A percentile compares a stretch with the other conserved stretches of the same genome.
phyloP scores from a whole-genome alignment of 2,113 vertebrate species.

The Thomomys bottae region DNA sequence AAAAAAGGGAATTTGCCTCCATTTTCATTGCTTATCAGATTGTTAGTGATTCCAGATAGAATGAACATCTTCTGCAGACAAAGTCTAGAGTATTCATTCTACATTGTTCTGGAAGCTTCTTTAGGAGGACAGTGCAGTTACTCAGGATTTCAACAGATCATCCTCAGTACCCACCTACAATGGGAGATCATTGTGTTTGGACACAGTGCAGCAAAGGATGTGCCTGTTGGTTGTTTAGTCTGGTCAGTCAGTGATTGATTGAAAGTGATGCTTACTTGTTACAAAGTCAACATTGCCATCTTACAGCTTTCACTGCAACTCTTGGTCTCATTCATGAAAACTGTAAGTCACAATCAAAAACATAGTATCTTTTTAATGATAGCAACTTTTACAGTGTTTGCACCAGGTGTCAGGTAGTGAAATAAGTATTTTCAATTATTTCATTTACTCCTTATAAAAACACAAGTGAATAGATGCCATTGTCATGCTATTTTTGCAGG shows the following conservation, averaged over 20 bases:
- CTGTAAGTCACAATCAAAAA: neutral
- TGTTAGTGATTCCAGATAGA: neutral
- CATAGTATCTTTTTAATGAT: too few species aligned
- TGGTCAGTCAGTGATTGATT: neutral
- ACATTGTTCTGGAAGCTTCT: neutral
- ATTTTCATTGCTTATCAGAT: neutral
- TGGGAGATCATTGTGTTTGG: neutral
- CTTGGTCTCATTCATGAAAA: neutral
- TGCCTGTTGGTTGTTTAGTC: neutral
- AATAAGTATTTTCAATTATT: neutral
- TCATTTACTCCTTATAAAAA: constrained; percentile 10
- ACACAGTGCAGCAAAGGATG: neutral
- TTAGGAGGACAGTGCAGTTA: neutral
- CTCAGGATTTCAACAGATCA: neutral
- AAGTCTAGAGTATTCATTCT: neutral
- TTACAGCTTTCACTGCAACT: neutral
- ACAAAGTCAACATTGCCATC: neutral
- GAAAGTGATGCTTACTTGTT: neutral
- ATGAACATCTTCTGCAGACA: neutral
- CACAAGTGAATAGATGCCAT: neutral
- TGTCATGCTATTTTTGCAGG: neutral
- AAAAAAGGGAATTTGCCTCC: neutral
- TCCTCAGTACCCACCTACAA: neutral
- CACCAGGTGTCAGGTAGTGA: neutral
- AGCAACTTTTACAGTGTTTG: neutral